Conservation (phyloP, 2,113 vertebrate genomes). For the Chiloscyllium plagiosum region DNA sequence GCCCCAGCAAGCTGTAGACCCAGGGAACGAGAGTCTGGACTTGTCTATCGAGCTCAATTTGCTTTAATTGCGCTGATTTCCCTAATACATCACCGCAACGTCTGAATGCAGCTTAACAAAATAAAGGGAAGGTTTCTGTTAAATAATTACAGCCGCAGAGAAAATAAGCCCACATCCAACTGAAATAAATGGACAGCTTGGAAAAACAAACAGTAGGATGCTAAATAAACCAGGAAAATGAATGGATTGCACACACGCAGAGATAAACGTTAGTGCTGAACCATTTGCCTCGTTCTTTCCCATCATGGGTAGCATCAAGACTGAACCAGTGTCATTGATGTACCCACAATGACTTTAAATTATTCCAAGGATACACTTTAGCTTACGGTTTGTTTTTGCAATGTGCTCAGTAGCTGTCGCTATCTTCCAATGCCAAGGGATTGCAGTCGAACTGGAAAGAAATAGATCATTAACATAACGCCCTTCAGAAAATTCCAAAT, state of each 20-base stretch:
- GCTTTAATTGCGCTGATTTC: constrained; percentile 19
- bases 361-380: neutral
- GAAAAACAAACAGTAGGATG: constrained; percentile 15
- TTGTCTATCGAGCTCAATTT: constrained; percentile 11
- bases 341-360: neutral
- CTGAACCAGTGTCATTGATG: neutral
- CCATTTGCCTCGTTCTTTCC: neutral
- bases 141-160: constrained; percentile 33
- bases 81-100: constrained; percentile 16
- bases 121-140: constrained; percentile 31
- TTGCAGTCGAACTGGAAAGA: neutral
- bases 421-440: neutral
- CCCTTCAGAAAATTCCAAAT: neutral
- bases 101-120: constrained; percentile 22
- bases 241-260: neutral
- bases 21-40: neutral
- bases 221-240: constrained; percentile 1
- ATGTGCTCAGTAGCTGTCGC: neutral
- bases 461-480: neutral
- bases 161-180: constrained; percentile 16
- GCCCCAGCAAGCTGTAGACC: neutral
- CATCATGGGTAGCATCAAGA: neutral
- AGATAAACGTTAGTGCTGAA: neutral
- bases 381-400: neutral
- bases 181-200: constrained; percentile 21